Conservation (phyloP, 1,140 invertebrate species). For the Sycophaga agraensis region DNA sequence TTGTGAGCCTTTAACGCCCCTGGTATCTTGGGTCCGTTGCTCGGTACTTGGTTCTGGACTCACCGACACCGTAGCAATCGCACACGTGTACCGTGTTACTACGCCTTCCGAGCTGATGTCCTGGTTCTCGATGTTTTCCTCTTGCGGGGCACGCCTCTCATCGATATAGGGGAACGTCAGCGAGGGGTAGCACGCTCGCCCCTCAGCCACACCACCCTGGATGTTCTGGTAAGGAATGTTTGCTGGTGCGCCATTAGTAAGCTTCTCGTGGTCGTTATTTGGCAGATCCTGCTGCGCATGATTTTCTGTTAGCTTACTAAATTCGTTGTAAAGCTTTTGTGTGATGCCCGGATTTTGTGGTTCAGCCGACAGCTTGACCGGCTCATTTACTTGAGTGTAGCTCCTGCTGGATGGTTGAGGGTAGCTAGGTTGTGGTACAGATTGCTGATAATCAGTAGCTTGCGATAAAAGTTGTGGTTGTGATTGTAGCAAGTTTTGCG, state of each 20-base stretch:
- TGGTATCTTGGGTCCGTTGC: not conserved
- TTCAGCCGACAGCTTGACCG: not conserved
- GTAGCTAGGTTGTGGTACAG: not conserved
- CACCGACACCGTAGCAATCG: constrained; percentile 48
- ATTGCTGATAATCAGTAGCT: not conserved
- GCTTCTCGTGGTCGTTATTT: not conserved
- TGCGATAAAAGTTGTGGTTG: not conserved
- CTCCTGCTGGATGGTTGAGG: not conserved
- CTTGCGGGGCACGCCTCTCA: constrained; percentile 11
- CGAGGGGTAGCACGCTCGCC: too few species aligned
- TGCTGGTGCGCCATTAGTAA: not conserved
- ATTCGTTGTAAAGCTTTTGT: constrained; percentile 22
- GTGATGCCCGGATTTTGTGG: not conserved
- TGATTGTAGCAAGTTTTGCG: not conserved
- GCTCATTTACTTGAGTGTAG: not conserved
- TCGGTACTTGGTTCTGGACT: constrained; percentile 5
- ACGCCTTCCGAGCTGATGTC: constrained; percentile 50
- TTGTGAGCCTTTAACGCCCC: constrained; percentile 6
- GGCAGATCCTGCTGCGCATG: not conserved
- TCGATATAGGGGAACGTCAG: not conserved
- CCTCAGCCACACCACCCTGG: too few species aligned
- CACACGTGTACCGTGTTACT: constrained; percentile 49
- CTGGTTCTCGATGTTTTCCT: constrained; percentile 51
- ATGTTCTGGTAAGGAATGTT: not conserved
- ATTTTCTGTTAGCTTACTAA: constrained; percentile 11